Percentiles rank a stretch among this genome's conserved stretches.
Conservation (phyloP, 2,113 vertebrate species). For the Prunella himalayana region DNA sequence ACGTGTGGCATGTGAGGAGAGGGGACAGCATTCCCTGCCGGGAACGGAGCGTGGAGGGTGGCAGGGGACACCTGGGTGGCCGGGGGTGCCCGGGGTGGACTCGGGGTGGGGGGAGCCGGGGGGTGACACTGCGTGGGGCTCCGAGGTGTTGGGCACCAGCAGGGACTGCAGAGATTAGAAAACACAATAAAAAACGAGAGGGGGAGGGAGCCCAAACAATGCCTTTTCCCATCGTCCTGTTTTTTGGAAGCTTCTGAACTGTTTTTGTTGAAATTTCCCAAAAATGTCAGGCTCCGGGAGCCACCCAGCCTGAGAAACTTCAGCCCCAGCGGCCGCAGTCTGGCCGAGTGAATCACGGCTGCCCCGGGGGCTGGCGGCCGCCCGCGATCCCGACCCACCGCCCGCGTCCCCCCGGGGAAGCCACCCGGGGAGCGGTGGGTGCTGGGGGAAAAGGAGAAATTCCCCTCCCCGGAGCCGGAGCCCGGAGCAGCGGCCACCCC, state of each 20-base stretch:
- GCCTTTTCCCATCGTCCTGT: slow-evolving; percentile 35
- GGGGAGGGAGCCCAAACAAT: background rate
- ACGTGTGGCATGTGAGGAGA: fast-evolving
- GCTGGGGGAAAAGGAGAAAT: background rate
- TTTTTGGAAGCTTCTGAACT: slow-evolving; percentile 57
- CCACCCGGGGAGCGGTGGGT: background rate
- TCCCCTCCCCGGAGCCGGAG: fast-evolving
- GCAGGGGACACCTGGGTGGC: background rate
- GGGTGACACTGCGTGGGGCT: fast-evolving
- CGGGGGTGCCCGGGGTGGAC: background rate
- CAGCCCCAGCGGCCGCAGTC: background rate
- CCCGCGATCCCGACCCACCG: background rate
- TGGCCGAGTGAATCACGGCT: slow-evolving; percentile 23
- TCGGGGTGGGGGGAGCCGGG: background rate
- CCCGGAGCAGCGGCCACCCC: background rate
- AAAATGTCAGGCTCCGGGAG: slow-evolving; percentile 48
- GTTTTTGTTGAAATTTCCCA: slow-evolving; percentile 58
- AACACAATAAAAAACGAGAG: background rate
- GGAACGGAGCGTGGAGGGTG: fast-evolving
- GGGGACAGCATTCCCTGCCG: background rate
- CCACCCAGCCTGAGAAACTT: slow-evolving; percentile 46
- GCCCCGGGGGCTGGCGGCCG: background rate
- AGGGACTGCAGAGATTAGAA: background rate
- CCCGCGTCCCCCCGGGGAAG: background rate
- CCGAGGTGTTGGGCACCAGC: background rate